These are phyloP conservation scores for Leptinotarsa rubiginosa DNA, from an alignment of 2,888 invertebrate genomes.

Conservation along the genomic window DNA sequence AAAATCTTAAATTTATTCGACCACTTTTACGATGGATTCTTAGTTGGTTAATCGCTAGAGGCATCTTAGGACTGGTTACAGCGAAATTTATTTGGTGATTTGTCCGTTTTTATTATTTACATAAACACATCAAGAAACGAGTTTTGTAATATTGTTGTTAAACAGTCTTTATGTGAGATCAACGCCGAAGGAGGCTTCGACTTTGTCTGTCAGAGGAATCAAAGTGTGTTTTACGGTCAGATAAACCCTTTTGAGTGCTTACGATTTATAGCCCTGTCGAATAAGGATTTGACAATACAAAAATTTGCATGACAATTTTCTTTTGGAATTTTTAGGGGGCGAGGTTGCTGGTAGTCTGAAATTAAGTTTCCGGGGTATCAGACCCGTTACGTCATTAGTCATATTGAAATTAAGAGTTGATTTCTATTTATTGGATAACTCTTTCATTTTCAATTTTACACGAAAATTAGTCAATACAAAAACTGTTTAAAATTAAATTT, in stretches of 20 bases:
- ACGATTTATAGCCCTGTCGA: neutral
- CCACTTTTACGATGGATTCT: constrained; percentile 19
- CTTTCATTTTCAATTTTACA: no score
- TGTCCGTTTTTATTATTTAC: constrained; percentile 44
- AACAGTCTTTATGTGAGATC: constrained; percentile 33
- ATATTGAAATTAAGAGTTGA: no score
- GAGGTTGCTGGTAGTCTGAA: no score
- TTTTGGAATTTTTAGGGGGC: no score
- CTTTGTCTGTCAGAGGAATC: constrained; percentile 11
- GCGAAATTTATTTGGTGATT: constrained; percentile 44
- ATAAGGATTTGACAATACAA: no score
- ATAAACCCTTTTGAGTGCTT: neutral
- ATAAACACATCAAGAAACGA: constrained; percentile 39
- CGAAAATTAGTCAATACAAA: no score
- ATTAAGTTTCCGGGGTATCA: no score
- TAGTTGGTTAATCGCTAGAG: constrained; percentile 24
- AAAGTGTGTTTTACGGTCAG: constrained; percentile 12
- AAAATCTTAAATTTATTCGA: constrained; percentile 32
- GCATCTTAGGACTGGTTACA: constrained; percentile 34
- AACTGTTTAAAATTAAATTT: no score
- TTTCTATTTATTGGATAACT: no score
- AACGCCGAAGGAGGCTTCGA: constrained; percentile 25
- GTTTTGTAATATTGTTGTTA: constrained; percentile 37
- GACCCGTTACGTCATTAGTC: no score
- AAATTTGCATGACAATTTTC: no score